phyloP scores from a whole-genome alignment of 2,888 invertebrate species.

The Acanthopleura granulata region DNA sequence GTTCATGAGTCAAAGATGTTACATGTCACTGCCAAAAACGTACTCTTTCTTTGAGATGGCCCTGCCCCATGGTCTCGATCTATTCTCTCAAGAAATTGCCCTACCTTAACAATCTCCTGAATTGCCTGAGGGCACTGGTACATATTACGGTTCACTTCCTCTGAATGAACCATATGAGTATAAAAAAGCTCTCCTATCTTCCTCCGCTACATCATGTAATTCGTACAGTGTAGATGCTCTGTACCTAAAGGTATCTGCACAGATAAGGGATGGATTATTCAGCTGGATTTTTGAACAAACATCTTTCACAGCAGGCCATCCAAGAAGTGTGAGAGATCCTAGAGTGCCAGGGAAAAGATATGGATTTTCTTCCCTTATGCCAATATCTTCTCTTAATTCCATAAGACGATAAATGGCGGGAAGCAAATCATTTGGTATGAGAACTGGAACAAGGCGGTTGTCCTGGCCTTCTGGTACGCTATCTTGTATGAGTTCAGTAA shows the following conservation, averaged over 20 bases:
- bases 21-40: too few species aligned
- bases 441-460: slow-evolving; percentile 12
- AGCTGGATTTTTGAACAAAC: background rate
- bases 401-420: background rate
- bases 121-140: slow-evolving; percentile 2
- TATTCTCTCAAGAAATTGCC: too few species aligned
- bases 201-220: background rate
- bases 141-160: background rate
- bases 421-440: background rate
- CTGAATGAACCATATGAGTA: slow-evolving; percentile 2
- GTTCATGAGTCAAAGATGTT: too few species aligned
- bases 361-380: background rate
- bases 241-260: background rate
- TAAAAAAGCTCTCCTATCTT: slow-evolving; percentile 5
- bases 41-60: too few species aligned
- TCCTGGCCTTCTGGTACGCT: background rate
- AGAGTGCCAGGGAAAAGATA: background rate
- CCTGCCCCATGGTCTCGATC: too few species aligned
- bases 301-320: background rate
- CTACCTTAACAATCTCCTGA: too few species aligned
- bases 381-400: background rate
- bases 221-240: background rate
- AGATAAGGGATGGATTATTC: background rate
- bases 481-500: background rate
- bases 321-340: background rate